Evolutionary conservation across 1,140 invertebrate genomes (phyloP).

Genomic region (Ruditapes philippinarum): DNA sequence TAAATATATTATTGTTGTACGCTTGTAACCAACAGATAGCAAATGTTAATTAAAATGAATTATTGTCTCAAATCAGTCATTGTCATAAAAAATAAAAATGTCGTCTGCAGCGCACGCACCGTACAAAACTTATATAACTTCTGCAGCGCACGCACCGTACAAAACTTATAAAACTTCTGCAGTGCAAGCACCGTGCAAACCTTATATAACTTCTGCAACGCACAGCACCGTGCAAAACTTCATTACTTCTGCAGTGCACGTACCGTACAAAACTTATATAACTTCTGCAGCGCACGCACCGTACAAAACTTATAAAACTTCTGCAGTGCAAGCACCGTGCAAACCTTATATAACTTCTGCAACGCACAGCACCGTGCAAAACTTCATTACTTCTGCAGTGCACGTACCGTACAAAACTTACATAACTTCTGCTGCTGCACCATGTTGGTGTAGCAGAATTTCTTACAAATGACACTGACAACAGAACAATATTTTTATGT

Average conservation of each 20-base stretch:
- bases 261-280: not conserved
- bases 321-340: too few species aligned
- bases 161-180: too few species aligned
- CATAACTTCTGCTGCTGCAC: not conserved
- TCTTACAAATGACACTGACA: not conserved
- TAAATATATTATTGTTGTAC: slow-evolving; percentile 9
- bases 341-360: too few species aligned
- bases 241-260: not conserved
- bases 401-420: not conserved
- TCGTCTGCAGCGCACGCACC: not conserved
- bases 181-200: too few species aligned
- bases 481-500: too few species aligned
- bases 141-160: too few species aligned
- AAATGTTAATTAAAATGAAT: slow-evolving; percentile 25
- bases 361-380: too few species aligned
- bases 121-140: too few species aligned
- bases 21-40: not conserved
- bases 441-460: not conserved
- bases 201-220: too few species aligned
- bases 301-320: too few species aligned
- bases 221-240: too few species aligned
- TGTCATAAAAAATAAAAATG: not conserved
- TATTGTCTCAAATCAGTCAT: slow-evolving; percentile 11
- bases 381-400: not conserved
- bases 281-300: too few species aligned